Conservation (phyloP, 1,140 invertebrate genomes). For the Luehdorfia chinensis region DNA sequence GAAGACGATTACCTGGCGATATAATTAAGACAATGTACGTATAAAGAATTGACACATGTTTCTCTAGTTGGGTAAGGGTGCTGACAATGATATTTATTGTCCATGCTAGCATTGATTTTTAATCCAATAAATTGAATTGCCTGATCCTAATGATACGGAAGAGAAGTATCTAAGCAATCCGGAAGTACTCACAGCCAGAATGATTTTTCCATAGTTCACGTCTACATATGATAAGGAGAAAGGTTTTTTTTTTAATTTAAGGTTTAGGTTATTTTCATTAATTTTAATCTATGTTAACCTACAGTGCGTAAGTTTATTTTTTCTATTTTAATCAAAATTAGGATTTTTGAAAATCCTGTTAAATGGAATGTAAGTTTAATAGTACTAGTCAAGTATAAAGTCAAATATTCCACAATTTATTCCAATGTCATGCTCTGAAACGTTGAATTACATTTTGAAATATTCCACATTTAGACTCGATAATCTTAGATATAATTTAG, state of each 20-base stretch:
- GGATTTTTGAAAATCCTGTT: slow-evolving; percentile 61
- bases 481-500: slow-evolving; percentile 71
- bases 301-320: slow-evolving; percentile 72
- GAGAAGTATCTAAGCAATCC: slow-evolving; percentile 59
- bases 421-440: not conserved
- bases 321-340: slow-evolving; percentile 68
- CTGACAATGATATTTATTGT: slow-evolving; percentile 42
- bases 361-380: slow-evolving; percentile 64
- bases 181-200: slow-evolving; percentile 73
- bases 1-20: slow-evolving; percentile 4
- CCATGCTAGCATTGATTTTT: slow-evolving; percentile 37
- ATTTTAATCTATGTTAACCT: slow-evolving; percentile 68
- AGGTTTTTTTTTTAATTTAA: slow-evolving; percentile 51
- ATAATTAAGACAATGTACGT: slow-evolving; percentile 11
- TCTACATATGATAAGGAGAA: slow-evolving; percentile 68
- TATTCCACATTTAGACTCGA: slow-evolving; percentile 29
- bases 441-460: slow-evolving; percentile 7
- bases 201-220: slow-evolving; percentile 67
- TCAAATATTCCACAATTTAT: slow-evolving; percentile 16
- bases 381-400: slow-evolving; percentile 47
- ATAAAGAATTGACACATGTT: slow-evolving; percentile 17
- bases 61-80: not conserved
- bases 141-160: slow-evolving; percentile 34
- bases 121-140: slow-evolving; percentile 23
- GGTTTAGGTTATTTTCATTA: slow-evolving; percentile 58